Percentiles rank a stretch among this genome's conserved stretches.
Conservation (phyloP, 2,888 invertebrate species). For the Cetonia aurata region DNA sequence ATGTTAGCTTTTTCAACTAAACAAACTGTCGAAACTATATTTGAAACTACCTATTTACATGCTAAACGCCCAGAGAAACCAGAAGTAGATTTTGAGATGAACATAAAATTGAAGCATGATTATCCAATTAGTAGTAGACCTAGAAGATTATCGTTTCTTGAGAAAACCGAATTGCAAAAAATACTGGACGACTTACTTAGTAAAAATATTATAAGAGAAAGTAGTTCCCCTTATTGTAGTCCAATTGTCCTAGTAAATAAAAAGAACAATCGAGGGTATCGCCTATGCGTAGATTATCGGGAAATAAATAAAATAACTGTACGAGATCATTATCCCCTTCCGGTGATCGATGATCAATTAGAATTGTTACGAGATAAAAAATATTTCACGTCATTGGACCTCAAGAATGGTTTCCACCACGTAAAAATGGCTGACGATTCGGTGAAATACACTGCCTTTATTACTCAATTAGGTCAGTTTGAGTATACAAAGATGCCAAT, state of each 20-base stretch:
- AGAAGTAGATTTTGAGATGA: not conserved
- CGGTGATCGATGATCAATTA: constrained; percentile 34
- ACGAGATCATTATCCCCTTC: constrained; percentile 29
- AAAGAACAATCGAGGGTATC: not conserved
- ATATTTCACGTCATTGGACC: constrained; percentile 36
- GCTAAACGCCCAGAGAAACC: too few relatives aligned
- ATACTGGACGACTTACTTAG: constrained; percentile 3
- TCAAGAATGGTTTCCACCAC: constrained; percentile 43
- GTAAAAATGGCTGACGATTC: constrained; percentile 39
- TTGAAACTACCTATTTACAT: too few relatives aligned
- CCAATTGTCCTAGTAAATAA: constrained; percentile 44
- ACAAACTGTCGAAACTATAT: too few relatives aligned
- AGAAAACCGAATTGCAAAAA: not conserved
- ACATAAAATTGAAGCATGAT: constrained; percentile 1
- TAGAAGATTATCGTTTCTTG: constrained; percentile 6
- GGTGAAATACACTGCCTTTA: constrained; percentile 40
- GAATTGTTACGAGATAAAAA: not conserved
- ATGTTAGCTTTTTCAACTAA: too few relatives aligned
- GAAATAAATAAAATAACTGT: constrained; percentile 31
- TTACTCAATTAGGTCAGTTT: constrained; percentile 50
- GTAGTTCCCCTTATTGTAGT: constrained; percentile 45
- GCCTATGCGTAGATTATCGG: constrained; percentile 37
- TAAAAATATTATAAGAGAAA: constrained; percentile 45
- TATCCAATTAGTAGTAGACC: constrained; percentile 5
- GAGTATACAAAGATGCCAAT: constrained; percentile 55